These are phyloP conservation scores for Steinernema carpocapsae DNA, from an alignment of 2,888 invertebrate species.

Conservation along the genomic window DNA sequence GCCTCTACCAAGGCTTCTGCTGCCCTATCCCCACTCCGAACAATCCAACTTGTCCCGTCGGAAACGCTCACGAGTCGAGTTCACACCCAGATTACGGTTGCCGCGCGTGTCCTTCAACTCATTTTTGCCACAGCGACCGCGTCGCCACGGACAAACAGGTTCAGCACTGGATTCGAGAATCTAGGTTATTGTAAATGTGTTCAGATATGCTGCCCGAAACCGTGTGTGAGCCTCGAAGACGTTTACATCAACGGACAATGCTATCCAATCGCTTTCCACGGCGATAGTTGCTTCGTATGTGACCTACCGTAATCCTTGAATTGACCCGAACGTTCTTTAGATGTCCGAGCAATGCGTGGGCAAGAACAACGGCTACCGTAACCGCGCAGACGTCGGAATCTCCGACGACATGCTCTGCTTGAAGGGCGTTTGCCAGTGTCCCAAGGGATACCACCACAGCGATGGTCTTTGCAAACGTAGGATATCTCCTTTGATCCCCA, in stretches of 20 bases:
- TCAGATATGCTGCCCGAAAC: conserved; percentile 66
- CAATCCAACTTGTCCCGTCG: conserved; percentile 63
- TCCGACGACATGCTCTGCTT: conserved; percentile 52
- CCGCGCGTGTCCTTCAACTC: conserved; percentile 57
- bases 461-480: conserved; percentile 59
- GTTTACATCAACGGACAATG: conserved; percentile 65
- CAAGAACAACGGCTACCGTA: conserved; percentile 34
- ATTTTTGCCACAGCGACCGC: conserved; percentile 63
- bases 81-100: conserved; percentile 57
- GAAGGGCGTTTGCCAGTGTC: conserved; percentile 58
- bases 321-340: conserved; percentile 21
- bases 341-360: conserved; percentile 46
- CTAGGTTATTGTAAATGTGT: conserved; percentile 19
- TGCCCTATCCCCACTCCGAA: conserved; percentile 62
- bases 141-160: conserved; percentile 61
- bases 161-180: background rate
- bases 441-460: conserved; percentile 55
- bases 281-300: conserved; percentile 59
- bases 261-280: conserved; percentile 60
- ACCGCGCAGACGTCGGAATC: conserved; percentile 18
- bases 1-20: conserved; percentile 58
- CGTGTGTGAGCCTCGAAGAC: conserved; percentile 65
- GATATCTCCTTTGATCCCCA: no score
- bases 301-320: background rate
- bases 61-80: conserved; percentile 58